Base-by-base conservation (phyloP, 2,888 invertebrate species). In the Parnassius mnemosyne region DNA sequence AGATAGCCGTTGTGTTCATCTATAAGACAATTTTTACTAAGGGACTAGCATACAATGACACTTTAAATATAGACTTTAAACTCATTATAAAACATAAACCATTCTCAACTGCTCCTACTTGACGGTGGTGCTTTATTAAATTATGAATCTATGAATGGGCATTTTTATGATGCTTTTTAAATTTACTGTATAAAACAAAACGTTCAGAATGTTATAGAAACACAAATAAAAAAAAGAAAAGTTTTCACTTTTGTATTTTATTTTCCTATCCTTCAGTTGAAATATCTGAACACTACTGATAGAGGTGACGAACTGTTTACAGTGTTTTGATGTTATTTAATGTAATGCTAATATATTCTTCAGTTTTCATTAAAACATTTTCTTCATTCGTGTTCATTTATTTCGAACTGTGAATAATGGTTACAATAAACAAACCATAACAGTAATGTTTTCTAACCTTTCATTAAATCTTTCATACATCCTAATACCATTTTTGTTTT, bases 321-420 rank as follows among this genome's bases (percentile, higher is more conserved):
- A 71, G 69, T 50, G 13, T 34, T 61, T 43, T 41, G n/a, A 41
- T 63, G 13, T 55, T 60, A 67, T 53, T 63, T 60, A 54, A 56
- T 51, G 53, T 7, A 34, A 34, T 12, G 57, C 63, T 41, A 57
- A 57, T 81, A 81, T 81, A 74, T 81, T 80, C 84, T 86, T 86
- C 85, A 87, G 86, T 84, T 81, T 85, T 80, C 76, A 70, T 49
- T 49, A 49, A 49, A n/a, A 3, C 11, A 20, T 64, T 59, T 65
- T 58, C 58, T 60, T 57, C 65, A 69, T 66, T 68, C 75, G 83
- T 86, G 87, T 89, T 88, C 87, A 86, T 81, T 85, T 85, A 83
- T 83, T 69, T 74, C 67, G 69, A 75, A 77, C 76, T 79, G 81
- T 88, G 86, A 82, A 86, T 85, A 77, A 82, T 78, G 82, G 71